A percentile compares a stretch with the other conserved stretches of the same genome.
phyloP scores from a whole-genome alignment of 1,140 invertebrate species.

The Aphidius ervi region DNA sequence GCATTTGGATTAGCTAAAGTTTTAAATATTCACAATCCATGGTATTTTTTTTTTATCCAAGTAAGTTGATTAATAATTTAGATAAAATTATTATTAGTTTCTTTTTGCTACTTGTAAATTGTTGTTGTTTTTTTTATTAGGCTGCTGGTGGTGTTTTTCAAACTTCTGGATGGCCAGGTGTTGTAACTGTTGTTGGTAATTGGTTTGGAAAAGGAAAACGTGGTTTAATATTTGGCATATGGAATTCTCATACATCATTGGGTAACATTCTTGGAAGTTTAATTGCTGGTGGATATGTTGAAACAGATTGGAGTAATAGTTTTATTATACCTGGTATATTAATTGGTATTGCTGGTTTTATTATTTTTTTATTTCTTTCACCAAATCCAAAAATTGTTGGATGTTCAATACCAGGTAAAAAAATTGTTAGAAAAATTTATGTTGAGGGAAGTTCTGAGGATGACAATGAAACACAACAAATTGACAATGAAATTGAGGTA shows the following conservation, averaged over 20 bases:
- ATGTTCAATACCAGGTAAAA: conserved; percentile 50
- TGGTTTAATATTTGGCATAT: conserved; percentile 92
- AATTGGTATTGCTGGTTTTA: conserved; percentile 71
- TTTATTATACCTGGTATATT: conserved; percentile 90
- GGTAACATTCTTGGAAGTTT: conserved; percentile 88
- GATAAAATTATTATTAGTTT: not conserved
- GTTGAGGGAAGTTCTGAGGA: conserved; percentile 34
- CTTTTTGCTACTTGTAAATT: conserved; percentile 14
- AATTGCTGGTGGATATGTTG: conserved; percentile 82
- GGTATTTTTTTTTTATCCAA: conserved; percentile 85
- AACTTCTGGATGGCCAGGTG: conserved; percentile 90
- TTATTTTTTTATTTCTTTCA: conserved; percentile 84
- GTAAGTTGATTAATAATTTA: conserved; percentile 48
- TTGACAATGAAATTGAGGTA: conserved; percentile 37
- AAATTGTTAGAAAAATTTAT: conserved; percentile 40
- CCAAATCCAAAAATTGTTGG: conserved; percentile 74
- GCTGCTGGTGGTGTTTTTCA: conserved; percentile 79
- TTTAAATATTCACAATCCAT: conserved; percentile 77
- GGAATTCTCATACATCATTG: conserved; percentile 94
- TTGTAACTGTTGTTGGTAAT: conserved; percentile 88
- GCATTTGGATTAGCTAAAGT: conserved; percentile 84
- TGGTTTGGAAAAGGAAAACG: conserved; percentile 92
- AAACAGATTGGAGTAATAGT: conserved; percentile 83
- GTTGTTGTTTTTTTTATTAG: conserved; percentile 50
- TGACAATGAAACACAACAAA: conserved; percentile 27